A percentile compares a stretch with the other conserved stretches of the same genome.
These are phyloP conservation scores for Puffinus mauretanicus DNA, from an alignment of 2,113 vertebrate genomes.

Conservation along the genomic window DNA sequence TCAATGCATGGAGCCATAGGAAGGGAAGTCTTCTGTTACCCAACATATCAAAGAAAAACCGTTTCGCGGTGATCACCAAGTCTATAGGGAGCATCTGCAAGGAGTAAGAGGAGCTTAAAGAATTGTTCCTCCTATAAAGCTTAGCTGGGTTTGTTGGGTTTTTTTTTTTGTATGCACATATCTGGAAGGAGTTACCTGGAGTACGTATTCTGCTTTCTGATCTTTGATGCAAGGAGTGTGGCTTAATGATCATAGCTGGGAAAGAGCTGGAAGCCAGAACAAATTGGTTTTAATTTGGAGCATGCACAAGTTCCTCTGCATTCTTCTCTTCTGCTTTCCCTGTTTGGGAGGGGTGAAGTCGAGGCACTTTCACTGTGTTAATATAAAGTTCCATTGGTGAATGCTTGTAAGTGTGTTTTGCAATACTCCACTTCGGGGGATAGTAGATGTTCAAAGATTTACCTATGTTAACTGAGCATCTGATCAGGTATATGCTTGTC, in stretches of 20 bases:
- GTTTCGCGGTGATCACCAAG: too few relatives aligned
- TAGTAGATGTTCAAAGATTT: fast-evolving
- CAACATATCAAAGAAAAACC: neutral
- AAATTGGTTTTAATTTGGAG: neutral
- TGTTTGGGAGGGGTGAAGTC: neutral
- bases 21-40: neutral
- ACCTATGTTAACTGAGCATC: fast-evolving
- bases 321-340: neutral
- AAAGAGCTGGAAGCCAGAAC: neutral
- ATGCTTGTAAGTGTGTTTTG: too few relatives aligned
- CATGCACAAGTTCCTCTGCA: too few relatives aligned
- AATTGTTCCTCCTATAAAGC: neutral
- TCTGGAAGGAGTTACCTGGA: neutral
- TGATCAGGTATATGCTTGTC: fast-evolving
- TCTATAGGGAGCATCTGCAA: neutral
- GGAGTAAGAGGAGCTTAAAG: neutral
- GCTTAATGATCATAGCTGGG: neutral
- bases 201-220: neutral
- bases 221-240: neutral
- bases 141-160: neutral
- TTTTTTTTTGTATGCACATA: neutral
- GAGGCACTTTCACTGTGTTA: neutral
- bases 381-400: fast-evolving
- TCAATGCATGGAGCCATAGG: neutral
- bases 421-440: fast-evolving